A percentile compares a stretch with the other conserved stretches of the same genome.
Conservation (phyloP, 1,140 invertebrate species). For the Formica selysi region DNA sequence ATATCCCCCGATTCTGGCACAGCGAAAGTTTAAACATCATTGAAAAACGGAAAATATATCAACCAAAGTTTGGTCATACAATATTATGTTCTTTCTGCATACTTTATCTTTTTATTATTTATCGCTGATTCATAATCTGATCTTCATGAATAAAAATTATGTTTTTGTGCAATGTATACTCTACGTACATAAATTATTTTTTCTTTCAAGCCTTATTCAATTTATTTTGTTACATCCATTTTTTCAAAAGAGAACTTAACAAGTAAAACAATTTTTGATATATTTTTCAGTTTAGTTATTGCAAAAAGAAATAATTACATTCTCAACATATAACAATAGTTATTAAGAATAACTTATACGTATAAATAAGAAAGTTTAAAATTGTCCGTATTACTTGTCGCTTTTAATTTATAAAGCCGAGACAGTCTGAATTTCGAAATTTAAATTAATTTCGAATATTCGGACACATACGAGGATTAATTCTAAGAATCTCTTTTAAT, state of each 20-base stretch:
- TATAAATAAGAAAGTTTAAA: slow-evolving; percentile 16
- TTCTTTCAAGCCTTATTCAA: not conserved
- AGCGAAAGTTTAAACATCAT: not conserved
- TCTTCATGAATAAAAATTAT: slow-evolving; percentile 20
- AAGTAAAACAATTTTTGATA: slow-evolving; percentile 12
- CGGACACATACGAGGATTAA: not conserved
- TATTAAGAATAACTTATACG: not conserved
- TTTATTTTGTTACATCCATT: not conserved
- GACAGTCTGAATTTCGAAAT: not conserved
- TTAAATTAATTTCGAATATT: not conserved
- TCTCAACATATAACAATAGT: not conserved
- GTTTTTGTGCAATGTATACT: not conserved
- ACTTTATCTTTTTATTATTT: not conserved
- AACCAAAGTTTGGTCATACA: not conserved
- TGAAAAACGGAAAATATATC: slow-evolving; percentile 4
- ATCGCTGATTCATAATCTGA: slow-evolving; percentile 9
- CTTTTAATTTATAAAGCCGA: not conserved
- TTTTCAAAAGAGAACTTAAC: not conserved
- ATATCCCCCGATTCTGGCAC: not conserved
- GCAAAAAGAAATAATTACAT: not conserved
- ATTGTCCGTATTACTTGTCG: not conserved
- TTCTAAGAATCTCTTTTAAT: slow-evolving; percentile 9
- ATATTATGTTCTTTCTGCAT: slow-evolving; percentile 4
- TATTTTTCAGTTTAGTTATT: not conserved
- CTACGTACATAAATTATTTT: not conserved